These are phyloP conservation scores for Auanema sp. DNA, from an alignment of 2,888 invertebrate species.

Conservation along the genomic window DNA sequence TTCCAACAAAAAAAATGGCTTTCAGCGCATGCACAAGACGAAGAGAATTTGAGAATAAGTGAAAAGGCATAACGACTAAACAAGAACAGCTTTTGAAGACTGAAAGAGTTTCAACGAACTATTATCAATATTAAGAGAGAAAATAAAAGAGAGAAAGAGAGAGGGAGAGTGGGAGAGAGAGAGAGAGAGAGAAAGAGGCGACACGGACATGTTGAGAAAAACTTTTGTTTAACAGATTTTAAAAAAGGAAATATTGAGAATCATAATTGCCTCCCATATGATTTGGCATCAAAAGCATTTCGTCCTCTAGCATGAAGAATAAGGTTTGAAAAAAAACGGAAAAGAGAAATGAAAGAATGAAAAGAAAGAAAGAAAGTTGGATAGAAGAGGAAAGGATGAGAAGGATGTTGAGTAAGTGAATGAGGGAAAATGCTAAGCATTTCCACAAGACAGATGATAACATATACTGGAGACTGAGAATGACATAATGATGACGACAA, in stretches of 20 bases:
- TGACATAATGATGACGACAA: too few species aligned
- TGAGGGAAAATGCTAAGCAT: constrained; percentile 1
- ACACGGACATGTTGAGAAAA: too few species aligned
- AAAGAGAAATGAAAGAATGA: constrained; percentile 2
- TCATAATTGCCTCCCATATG: too few species aligned
- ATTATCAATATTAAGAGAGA: background rate
- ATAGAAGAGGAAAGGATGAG: background rate
- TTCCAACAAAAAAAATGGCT: too few species aligned
- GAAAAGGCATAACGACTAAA: too few species aligned
- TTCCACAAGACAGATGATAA: too few species aligned
- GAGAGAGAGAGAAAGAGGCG: constrained; percentile 2
- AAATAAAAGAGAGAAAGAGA: background rate
- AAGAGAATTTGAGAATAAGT: too few species aligned
- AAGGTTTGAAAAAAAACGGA: background rate
- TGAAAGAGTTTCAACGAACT: background rate
- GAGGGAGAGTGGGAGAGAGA: background rate
- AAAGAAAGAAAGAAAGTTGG: background rate
- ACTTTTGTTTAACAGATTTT: too few species aligned
- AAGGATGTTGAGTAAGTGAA: constrained; percentile 1
- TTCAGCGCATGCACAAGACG: too few species aligned
- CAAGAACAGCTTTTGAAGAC: background rate
- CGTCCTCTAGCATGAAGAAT: constrained; percentile 3
- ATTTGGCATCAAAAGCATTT: too few species aligned
- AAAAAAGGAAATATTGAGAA: too few species aligned
- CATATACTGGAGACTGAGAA: too few species aligned